phyloP scores from a whole-genome alignment of 2,113 vertebrate species.

The Hemichromis elongatus region DNA sequence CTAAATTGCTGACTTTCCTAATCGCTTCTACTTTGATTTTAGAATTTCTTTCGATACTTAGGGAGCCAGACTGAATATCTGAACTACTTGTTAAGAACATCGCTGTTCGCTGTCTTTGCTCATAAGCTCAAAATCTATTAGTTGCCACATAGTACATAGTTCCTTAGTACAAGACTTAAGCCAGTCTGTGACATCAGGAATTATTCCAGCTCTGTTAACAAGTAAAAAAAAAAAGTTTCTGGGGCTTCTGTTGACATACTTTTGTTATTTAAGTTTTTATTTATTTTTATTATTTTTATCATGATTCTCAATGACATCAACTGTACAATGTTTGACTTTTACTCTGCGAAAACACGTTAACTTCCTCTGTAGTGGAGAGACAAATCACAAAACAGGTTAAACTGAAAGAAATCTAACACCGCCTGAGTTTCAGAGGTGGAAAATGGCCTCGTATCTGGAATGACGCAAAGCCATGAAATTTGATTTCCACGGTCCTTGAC shows the following conservation, averaged over 20 bases:
- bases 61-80: background rate
- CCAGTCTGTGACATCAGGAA: background rate
- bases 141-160: too few relatives aligned
- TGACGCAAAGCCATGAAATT: background rate
- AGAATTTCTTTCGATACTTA: background rate
- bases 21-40: background rate
- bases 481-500: conserved; percentile 2
- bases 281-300: background rate
- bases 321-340: background rate
- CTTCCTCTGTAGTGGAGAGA: background rate
- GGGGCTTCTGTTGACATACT: fast-evolving
- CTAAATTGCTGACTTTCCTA: background rate
- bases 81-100: background rate
- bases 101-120: background rate
- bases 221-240: background rate
- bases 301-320: background rate
- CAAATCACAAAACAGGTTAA: background rate
- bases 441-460: background rate
- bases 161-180: background rate
- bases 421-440: background rate
- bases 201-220: background rate
- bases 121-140: background rate
- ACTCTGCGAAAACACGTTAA: background rate
- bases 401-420: background rate
- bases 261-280: background rate